Base-by-base conservation (phyloP, 2,113 vertebrate species). In the Colaptes auratus region DNA sequence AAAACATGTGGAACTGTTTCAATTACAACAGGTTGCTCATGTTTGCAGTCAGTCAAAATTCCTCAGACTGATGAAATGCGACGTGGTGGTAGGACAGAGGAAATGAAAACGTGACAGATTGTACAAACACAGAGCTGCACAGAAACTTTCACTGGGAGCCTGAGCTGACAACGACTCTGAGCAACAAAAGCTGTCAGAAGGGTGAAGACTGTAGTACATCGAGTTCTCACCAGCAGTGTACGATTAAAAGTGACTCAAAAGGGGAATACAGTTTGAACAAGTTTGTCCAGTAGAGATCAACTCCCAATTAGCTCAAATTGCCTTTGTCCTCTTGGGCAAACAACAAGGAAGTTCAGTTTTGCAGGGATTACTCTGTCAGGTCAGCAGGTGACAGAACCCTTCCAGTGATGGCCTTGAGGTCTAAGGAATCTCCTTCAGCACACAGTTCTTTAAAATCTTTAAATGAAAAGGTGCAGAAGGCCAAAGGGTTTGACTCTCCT, bases 31-130 rank as follows among this genome's bases (percentile, higher is more conserved):
- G 89, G 97, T 93, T 95, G 96, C 84, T 97, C 96, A 31, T 96
- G 97, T 98, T 96, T 97, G 95, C 96, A 98, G 94, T 97, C 96
- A 97, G 92, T 97, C 96, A 97, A 97, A 95, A 97, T 93, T 96
- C 96, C 96, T 94, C 92, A 93, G 73, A 84, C 88, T 94, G 94
- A 95, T 72, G 92, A 97, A 98, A 97, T 75, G 72, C 33, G 90
- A 97, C 87, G 95, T 75, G 92, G 87, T 96, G 95, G 90, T 80
- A 95, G 88, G 91, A 96, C 93, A 96, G 96, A 95, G 60, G 67
- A 97, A 97, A 96, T 97, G 94, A 95, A 97, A 97, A 97, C 96
- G 94, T 92, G 97, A 97, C 96, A 97, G 96, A 90, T 93, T 90
- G 91, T 97, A 97, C 94, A 96, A 97, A 97, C 95, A 95, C 93